Base-by-base conservation (phyloP, 1,140 invertebrate species). In the Littorina saxatilis region DNA sequence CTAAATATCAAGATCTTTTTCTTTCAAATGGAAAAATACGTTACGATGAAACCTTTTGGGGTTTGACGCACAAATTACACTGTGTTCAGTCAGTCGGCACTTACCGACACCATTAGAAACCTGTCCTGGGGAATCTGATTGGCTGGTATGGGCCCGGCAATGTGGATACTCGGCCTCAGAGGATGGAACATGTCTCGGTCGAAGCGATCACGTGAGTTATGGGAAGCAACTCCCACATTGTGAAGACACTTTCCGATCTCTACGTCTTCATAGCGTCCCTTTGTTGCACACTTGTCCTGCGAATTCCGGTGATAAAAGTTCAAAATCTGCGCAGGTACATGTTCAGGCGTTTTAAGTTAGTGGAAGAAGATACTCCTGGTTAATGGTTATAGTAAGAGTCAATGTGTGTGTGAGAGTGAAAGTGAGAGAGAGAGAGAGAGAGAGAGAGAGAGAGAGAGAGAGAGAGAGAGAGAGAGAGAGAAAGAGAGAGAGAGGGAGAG, bases 171-270 rank as follows among this genome's bases (percentile, higher is more conserved):
- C 1, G 91, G 88, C 55, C 85, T 84, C 91, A 98, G 98, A 0
- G 97, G 97, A 90, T 99, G 97, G 92, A 99, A 99, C 32, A 97
- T 94, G 1, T 97, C 96, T 17, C 97, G 94, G 0, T 96, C 96
- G 61, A 95, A 93, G 0, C 94, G 93, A 93, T 99, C 98, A 5
- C 97, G 85, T 0, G 96, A 96, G 88, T 99, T 97, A 86, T 96
- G 96, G 0, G 97, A 96, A 63, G 94, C 93, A 0, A 99, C 97
- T 0, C 96, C 95, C 4, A 98, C 94, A 68, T 95, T 95, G 88
- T 97, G 95, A 83, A 99, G 90, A 89, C 98, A 99, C 17, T 55
- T 78, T 23, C 79, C 85, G 2, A 86, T 23, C 23, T 84, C 82
- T 5, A 82, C 80, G 91, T 99, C 98, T 91, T 99, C 97, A 29